Conservation (phyloP, 2,888 invertebrate species). For the Pristionchus exspectatus region DNA sequence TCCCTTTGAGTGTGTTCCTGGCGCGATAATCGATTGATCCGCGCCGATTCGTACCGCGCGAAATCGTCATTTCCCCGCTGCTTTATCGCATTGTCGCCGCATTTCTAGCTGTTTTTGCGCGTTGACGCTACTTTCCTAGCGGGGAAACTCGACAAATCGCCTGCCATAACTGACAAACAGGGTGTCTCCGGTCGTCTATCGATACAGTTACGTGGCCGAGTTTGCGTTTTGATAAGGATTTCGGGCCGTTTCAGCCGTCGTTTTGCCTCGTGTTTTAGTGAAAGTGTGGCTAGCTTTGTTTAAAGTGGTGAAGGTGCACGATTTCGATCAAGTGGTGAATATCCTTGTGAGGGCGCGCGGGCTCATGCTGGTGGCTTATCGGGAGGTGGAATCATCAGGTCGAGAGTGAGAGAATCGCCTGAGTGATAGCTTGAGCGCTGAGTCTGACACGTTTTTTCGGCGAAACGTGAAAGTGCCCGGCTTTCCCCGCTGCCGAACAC, state of each 20-base stretch:
- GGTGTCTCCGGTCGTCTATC: not conserved
- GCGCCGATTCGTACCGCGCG: not conserved
- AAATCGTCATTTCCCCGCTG: not conserved
- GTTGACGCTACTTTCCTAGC: not conserved
- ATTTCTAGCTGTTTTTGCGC: not conserved
- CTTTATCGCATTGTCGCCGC: not conserved
- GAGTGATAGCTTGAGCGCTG: conserved; percentile 31
- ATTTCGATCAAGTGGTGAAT: not conserved
- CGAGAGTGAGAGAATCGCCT: conserved; percentile 5
- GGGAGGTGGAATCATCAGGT: conserved; percentile 2
- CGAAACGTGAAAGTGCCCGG: not conserved
- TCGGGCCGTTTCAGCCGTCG: not conserved
- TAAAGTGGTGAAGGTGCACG: not conserved
- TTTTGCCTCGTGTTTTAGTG: not conserved
- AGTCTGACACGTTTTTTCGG: not conserved
- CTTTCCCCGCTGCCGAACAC: not conserved
- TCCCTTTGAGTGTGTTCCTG: not conserved
- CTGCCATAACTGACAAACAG: conserved; percentile 21
- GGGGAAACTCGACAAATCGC: conserved; percentile 11
- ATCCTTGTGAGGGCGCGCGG: conserved; percentile 29
- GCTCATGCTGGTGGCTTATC: not conserved
- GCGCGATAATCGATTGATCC: conserved; percentile 31
- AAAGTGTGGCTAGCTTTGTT: conserved; percentile 5
- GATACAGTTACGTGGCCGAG: conserved; percentile 32
- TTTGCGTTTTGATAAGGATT: conserved; percentile 42